phyloP scores from a whole-genome alignment of 2,797 vertebrate genomes.

The Odontamblyopus lacepedii region DNA sequence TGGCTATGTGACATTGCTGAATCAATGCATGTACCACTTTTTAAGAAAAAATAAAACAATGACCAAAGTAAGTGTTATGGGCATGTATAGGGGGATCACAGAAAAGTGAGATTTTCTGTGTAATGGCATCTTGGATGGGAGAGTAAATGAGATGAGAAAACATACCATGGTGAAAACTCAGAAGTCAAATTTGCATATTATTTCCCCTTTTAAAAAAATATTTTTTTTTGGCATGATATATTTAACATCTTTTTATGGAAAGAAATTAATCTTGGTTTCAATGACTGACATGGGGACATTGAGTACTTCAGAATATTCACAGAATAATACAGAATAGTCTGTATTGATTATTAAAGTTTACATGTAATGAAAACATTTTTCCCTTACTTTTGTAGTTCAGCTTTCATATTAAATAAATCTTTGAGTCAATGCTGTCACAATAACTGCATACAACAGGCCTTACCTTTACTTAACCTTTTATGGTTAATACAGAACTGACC shows the following conservation, averaged over 20 bases:
- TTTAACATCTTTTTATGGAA: background rate
- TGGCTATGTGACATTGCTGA: too few relatives aligned
- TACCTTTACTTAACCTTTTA: constrained; percentile 17
- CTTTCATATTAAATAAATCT: constrained; percentile 10
- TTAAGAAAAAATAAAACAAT: too few relatives aligned
- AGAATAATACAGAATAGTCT: constrained; percentile 3
- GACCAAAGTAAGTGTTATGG: too few relatives aligned
- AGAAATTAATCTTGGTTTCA: constrained; percentile 15
- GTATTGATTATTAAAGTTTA: constrained; percentile 23
- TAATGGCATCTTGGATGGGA: too few relatives aligned
- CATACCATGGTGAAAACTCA: too few relatives aligned
- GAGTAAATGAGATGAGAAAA: too few relatives aligned
- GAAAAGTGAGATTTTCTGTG: too few relatives aligned
- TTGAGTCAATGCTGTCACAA: constrained; percentile 1
- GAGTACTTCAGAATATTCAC: constrained; percentile 27
- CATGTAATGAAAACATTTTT: constrained; percentile 6
- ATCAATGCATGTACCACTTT: too few relatives aligned
- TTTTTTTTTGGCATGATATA: background rate
- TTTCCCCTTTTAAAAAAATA: too few relatives aligned
- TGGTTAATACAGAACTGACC: constrained; percentile 23
- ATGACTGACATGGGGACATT: constrained; percentile 49
- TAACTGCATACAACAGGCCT: constrained; percentile 17
- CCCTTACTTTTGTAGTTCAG: background rate
- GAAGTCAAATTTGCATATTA: too few relatives aligned
- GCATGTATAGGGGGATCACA: too few relatives aligned